Conservation (phyloP, 2,797 vertebrate species). For the Hybognathus amarus region DNA sequence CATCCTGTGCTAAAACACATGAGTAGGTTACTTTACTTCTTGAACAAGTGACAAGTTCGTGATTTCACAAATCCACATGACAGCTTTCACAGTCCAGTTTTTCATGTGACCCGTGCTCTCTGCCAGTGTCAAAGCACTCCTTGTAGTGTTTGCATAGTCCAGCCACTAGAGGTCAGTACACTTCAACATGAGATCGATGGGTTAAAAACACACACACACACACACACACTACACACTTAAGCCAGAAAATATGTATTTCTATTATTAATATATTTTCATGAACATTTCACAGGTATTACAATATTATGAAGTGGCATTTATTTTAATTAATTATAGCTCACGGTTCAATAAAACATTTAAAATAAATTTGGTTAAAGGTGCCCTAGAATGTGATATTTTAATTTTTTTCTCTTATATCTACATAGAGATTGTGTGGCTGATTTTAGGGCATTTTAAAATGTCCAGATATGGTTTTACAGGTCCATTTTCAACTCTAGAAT, state of each 20-base stretch:
- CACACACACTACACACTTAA: too few relatives aligned
- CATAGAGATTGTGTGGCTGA: too few relatives aligned
- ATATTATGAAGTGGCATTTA: background rate
- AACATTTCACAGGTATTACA: background rate
- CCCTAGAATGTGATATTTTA: too few relatives aligned
- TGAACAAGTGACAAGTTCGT: background rate
- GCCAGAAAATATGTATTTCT: background rate
- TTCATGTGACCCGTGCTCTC: background rate
- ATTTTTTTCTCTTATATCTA: too few relatives aligned
- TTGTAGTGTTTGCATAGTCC: too few relatives aligned
- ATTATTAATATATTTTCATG: background rate
- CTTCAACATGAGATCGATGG: background rate
- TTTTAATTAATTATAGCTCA: background rate
- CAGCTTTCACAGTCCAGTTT: background rate
- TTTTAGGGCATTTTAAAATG: too few relatives aligned
- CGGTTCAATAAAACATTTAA: too few relatives aligned
- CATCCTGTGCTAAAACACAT: background rate
- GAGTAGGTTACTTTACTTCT: background rate
- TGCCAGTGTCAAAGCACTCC: background rate
- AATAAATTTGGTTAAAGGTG: too few relatives aligned
- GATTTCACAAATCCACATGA: background rate
- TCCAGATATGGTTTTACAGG: too few relatives aligned
- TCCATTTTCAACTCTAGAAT: too few relatives aligned
- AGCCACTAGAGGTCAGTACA: slow-evolving; percentile 47
- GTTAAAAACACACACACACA: background rate